These are phyloP conservation scores for Penaeus vannamei DNA, from an alignment of 1,140 invertebrate genomes.

Conservation along the genomic window DNA sequence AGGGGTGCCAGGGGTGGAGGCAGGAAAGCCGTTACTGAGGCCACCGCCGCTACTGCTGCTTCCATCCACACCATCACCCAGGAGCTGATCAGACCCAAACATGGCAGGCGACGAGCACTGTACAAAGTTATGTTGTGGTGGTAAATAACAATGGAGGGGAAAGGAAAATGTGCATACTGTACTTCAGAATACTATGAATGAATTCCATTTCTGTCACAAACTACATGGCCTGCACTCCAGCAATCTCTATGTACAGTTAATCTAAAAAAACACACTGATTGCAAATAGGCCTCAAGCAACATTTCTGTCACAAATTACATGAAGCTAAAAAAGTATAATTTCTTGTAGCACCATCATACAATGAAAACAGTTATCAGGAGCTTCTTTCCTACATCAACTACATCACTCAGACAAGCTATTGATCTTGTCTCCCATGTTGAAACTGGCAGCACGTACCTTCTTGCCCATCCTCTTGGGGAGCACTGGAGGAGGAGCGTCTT, in stretches of 20 bases:
- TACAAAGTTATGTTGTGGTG: slow-evolving; percentile 72
- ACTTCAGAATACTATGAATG: not conserved
- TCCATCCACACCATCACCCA: slow-evolving; percentile 66
- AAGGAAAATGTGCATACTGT: not conserved
- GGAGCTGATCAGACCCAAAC: slow-evolving; percentile 67
- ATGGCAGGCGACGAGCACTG: slow-evolving; percentile 71
- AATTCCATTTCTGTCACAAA: too few species aligned
- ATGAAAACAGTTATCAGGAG: not conserved
- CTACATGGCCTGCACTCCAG: too few species aligned
- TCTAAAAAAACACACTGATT: too few species aligned
- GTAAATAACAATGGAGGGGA: slow-evolving; percentile 47
- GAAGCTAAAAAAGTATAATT: too few species aligned
- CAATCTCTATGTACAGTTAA: too few species aligned
- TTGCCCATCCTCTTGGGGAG: slow-evolving; percentile 77
- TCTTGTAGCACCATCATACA: slow-evolving; percentile 9
- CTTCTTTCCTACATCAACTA: not conserved
- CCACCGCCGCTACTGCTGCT: slow-evolving; percentile 69
- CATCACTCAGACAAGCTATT: slow-evolving; percentile 41
- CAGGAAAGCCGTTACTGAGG: slow-evolving; percentile 75
- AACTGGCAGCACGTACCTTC: slow-evolving; percentile 70
- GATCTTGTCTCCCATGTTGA: slow-evolving; percentile 54
- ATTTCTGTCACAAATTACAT: too few species aligned
- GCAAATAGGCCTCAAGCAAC: too few species aligned
- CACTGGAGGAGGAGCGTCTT: slow-evolving; percentile 74
- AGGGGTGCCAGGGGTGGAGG: slow-evolving; percentile 74